Evolutionary conservation across 2,888 invertebrate species (phyloP), one percentile per base, ranked within the genome.

Genomic region (Glyphotaelius pellucidus): DNA sequence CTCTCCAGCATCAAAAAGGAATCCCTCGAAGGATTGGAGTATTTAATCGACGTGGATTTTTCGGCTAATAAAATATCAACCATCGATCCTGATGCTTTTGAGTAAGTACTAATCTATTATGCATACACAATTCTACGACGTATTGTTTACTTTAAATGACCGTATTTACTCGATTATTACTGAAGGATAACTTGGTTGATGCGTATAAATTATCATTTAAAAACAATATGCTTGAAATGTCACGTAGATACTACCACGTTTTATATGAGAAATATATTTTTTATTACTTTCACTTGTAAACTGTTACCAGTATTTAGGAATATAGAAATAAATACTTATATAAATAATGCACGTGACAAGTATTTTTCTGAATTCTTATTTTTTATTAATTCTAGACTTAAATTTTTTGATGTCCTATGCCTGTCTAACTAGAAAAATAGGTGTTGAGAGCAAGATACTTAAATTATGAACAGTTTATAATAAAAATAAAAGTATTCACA

Each of bases 1-100:
- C 95, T 97, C 93, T 96, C 96, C 31, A 96, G 96, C 92, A 95
- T 97, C 42, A 96, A 96, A 85, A 96, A 95, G 94, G 96, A 97
- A 42, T 96, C 97, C 11, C 97, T 97, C 94, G 96, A 96, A 91
- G 97, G 97, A 1, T 95, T 98, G 93, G 96, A 97, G 93, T 97
- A 97, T 94, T 95, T 98, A 84, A 96, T 97, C 92, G 97, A 98
- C 93, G 96, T 97, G 14, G 97, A 98, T 94, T 96, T 98, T 94
- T 97, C 97, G 0, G 96, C 96, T 15, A 97, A 98, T 94, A 95
- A 95, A 91, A 97, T 98, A 93, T 96, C 95, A 90, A 96, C 95
- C 93, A 95, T 98, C 30, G 97, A 97, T 94, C 96, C 97, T 0
- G 97, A 97, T 94, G 95, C 97, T 2, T 97, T 97, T 94, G 95